Evolutionary conservation across 2,797 vertebrate genomes (phyloP).

Genomic region (Nothura maculosa): DNA sequence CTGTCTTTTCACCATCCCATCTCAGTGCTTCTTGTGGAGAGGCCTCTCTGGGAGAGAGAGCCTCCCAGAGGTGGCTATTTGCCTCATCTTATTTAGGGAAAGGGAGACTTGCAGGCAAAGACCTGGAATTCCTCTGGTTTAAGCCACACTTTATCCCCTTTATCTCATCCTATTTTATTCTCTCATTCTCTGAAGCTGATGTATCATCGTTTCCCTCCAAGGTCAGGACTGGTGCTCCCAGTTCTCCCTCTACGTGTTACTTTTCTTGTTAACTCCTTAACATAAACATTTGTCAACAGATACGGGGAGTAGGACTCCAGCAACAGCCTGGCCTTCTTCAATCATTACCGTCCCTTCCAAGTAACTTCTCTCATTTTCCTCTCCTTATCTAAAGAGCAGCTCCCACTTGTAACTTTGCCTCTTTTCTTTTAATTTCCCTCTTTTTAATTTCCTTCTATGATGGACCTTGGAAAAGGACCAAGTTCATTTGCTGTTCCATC

Average conservation of each 20-base stretch:
- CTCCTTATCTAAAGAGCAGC: neutral
- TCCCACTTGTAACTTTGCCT: neutral
- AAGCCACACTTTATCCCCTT: neutral
- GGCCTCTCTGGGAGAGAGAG: neutral
- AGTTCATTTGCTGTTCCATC: neutral
- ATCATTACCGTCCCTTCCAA: neutral
- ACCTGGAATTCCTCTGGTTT: neutral
- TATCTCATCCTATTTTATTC: neutral
- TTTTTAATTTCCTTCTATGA: neutral
- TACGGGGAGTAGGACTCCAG: neutral
- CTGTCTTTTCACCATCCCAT: neutral
- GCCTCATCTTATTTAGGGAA: neutral
- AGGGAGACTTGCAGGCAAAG: neutral
- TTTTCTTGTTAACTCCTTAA: neutral
- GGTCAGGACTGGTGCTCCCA: neutral
- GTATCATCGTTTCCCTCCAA: neutral
- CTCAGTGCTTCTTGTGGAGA: neutral
- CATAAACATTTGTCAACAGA: neutral
- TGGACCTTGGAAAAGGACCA: neutral
- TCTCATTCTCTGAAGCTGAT: neutral
- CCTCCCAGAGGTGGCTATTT: neutral
- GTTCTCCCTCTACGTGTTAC: neutral
- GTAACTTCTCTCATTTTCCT: neutral
- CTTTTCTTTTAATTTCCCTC: neutral
- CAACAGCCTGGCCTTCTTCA: neutral